Evolutionary conservation across 2,888 invertebrate species (phyloP), one percentile per base, ranked within the genome.

Genomic region (Diplazon laetatorius): DNA sequence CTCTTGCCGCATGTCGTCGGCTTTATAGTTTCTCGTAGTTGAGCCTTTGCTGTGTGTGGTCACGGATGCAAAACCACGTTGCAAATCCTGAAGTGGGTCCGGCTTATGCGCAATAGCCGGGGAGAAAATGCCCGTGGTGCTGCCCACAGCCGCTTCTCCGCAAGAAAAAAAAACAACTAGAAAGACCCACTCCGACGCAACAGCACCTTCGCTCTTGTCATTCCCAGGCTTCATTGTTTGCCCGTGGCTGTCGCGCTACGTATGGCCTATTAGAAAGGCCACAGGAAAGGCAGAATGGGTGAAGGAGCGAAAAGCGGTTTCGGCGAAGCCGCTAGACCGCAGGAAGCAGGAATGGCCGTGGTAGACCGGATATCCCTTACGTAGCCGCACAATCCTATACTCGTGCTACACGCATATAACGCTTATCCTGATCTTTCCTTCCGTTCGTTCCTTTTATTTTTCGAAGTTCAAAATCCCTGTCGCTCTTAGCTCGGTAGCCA

Each of bases 301-400:
- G 35, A 20, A 42, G 20, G 37, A 44, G 59, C 52, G 57, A 63
- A 42, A 50, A 52, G 65, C 52, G 52, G 46, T 74, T 18, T 8
- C 44, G 83, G 78, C 82, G 85, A 83, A 85, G 86, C 84, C 84
- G 80, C 82, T 83, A 83, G 83, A 87, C 86, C 87, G 83, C 86
- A 86, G 83, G 81, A 85, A 83, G 30, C 69, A 73, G 81, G 77
- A 85, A 82, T 79, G 82, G 78, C 76, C 79, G 68, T 50, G 80
- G 35, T 50, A 48, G 72, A 78, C 79, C 83, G 86, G 82, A 83
- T 85, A 83, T 86, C 85, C 83, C 68, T 68, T 52, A 63, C 35
- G 74, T 69, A 48, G 78, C 73, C 78, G 63, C 77, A 78, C 78
- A 70, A 52, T 25, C 57, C 69, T 18, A n/a, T 59, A 48, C 72